Evolutionary conservation across 1,140 invertebrate species (phyloP).

Genomic region (Thalassaphorura encarpata): DNA sequence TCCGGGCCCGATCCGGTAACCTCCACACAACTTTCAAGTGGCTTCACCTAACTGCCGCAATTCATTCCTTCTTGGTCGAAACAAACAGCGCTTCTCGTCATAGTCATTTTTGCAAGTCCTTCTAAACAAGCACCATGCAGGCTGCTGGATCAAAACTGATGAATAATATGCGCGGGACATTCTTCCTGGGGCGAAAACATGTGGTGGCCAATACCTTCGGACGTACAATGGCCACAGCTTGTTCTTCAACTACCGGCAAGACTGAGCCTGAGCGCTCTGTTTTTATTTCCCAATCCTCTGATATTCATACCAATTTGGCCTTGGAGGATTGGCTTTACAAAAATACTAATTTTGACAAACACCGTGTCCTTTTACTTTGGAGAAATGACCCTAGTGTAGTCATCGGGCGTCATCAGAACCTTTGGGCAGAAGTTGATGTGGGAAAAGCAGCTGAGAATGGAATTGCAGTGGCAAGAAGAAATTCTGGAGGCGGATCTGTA

Average conservation of each 20-base stretch:
- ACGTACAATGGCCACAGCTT: not conserved
- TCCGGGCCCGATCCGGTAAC: conserved; percentile 67
- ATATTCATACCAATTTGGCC: conserved; percentile 84
- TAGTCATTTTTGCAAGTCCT: conserved; percentile 41
- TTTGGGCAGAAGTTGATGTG: conserved; percentile 82
- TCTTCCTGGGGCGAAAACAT: not conserved
- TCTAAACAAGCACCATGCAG: not conserved
- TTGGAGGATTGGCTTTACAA: conserved; percentile 90
- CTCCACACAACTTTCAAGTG: conserved; percentile 86
- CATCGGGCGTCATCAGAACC: conserved; percentile 93
- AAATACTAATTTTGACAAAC: conserved; percentile 66
- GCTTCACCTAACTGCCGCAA: conserved; percentile 73
- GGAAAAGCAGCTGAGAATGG: conserved; percentile 46
- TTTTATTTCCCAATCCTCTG: conserved; percentile 78
- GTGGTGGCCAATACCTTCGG: not conserved
- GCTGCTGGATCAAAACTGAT: not conserved
- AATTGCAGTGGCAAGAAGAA: conserved; percentile 67
- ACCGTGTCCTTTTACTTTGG: conserved; percentile 81
- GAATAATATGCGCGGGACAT: not conserved
- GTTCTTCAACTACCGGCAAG: not conserved
- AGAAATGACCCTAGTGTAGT: conserved; percentile 86
- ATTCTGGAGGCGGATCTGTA: conserved; percentile 93
- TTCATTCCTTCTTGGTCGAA: conserved; percentile 76
- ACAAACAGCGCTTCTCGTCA: too few species aligned
- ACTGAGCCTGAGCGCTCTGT: conserved; percentile 57